A percentile compares a stretch with the other conserved stretches of the same genome.
Conservation (phyloP, 37 sponge, comb jelly and placozoan genomes). For the Spongia lamella region DNA sequence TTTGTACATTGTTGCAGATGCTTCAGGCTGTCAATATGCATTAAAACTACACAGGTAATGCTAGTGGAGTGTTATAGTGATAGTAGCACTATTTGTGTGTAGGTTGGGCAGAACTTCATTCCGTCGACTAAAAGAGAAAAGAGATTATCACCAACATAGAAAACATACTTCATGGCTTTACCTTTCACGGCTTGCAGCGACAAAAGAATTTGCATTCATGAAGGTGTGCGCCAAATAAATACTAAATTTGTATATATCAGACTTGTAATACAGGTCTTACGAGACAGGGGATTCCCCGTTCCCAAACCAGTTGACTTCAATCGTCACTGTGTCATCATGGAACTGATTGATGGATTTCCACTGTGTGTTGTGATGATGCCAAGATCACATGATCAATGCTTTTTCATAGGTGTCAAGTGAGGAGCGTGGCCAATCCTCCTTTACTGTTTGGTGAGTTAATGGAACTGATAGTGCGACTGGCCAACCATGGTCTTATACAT, state of each 20-base stretch:
- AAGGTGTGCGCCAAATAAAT: slow-evolving; percentile 51
- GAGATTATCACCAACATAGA: slow-evolving; percentile 90
- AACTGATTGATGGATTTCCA: slow-evolving; percentile 89
- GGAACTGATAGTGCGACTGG: slow-evolving; percentile 82
- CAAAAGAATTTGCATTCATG: slow-evolving; percentile 92
- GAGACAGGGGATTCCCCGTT: slow-evolving; percentile 88
- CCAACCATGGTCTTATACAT: slow-evolving; percentile 87
- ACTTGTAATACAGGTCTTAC: slow-evolving; percentile 58
- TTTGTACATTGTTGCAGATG: slow-evolving; percentile 91
- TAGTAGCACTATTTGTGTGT: background rate
- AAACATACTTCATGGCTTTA: slow-evolving; percentile 90
- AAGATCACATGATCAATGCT: background rate
- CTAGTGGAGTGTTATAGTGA: too few species aligned
- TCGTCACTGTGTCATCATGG: slow-evolving; percentile 97
- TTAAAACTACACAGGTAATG: slow-evolving; percentile 88
- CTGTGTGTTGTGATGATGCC: slow-evolving; percentile 54
- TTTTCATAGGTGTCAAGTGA: slow-evolving; percentile 69
- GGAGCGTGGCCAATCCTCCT: slow-evolving; percentile 54
- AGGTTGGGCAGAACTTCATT: slow-evolving; percentile 94
- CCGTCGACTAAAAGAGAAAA: slow-evolving; percentile 93
- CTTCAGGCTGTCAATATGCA: slow-evolving; percentile 71
- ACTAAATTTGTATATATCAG: background rate
- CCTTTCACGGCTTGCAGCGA: slow-evolving; percentile 90
- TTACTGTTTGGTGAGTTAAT: slow-evolving; percentile 64
- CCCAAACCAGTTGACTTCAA: slow-evolving; percentile 91